Conservation (phyloP, 2,797 vertebrate genomes). For the Muscicapa striata region DNA sequence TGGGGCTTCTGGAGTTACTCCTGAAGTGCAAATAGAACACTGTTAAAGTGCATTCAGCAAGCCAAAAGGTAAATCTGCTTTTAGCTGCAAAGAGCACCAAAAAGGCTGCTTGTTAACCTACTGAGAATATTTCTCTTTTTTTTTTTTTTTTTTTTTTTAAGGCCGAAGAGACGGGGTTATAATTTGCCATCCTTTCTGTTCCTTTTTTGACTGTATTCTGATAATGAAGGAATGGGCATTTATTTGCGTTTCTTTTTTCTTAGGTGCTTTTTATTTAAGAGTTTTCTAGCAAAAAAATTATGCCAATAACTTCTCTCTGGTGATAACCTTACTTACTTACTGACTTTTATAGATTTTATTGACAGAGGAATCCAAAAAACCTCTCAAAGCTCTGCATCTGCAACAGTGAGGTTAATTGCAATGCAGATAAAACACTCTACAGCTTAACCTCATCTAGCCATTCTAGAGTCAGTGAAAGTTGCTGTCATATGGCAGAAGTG, state of each 20-base stretch:
- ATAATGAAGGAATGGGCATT: not conserved
- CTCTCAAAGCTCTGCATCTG: not conserved
- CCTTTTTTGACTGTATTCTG: not conserved
- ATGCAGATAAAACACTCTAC: not conserved
- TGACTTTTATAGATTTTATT: not conserved
- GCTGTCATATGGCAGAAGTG: not conserved
- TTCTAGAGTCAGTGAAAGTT: not conserved
- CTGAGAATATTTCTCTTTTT: not conserved
- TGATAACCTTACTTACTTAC: not conserved
- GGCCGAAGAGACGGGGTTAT: not conserved
- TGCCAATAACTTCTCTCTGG: not conserved
- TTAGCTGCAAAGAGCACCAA: conserved; percentile 4
- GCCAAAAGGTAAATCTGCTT: conserved; percentile 9
- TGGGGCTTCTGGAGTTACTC: not conserved
- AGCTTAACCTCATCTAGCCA: not conserved
- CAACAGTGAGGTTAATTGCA: not conserved
- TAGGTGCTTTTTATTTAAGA: not conserved
- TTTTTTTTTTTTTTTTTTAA: not conserved
- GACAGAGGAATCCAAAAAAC: not conserved
- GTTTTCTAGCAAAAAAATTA: not conserved
- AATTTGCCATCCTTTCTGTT: not conserved
- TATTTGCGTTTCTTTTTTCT: not conserved
- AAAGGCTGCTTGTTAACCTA: not conserved
- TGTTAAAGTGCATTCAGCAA: not conserved
- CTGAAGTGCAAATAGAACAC: conserved; percentile 10